Percentiles rank a stretch among this genome's conserved stretches.
phyloP scores from a whole-genome alignment of 1,140 invertebrate species.

The Drosophila sp. region DNA sequence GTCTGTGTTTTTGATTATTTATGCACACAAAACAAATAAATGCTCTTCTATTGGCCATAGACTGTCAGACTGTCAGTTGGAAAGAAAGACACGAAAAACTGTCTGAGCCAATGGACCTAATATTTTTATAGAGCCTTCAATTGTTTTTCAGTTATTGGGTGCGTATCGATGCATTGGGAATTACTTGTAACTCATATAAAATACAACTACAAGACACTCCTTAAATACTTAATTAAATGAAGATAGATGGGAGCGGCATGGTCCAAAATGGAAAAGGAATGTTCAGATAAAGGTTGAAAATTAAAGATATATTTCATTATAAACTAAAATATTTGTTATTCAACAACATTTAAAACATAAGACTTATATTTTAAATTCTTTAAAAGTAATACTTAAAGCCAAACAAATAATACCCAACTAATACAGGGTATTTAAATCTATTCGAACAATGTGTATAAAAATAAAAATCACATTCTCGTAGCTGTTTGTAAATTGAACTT shows the following conservation, averaged over 20 bases:
- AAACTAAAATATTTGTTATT: too few species aligned
- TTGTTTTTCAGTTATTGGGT: constrained; percentile 57
- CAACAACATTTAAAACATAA: too few species aligned
- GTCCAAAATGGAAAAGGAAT: too few species aligned
- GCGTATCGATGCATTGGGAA: constrained; percentile 18
- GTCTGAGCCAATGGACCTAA: constrained; percentile 18
- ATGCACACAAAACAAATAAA: constrained; percentile 69
- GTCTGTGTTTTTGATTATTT: constrained; percentile 63
- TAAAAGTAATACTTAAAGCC: too few species aligned
- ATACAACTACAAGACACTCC: too few species aligned
- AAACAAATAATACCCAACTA: background rate
- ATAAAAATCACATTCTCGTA: background rate
- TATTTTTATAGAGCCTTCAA: constrained; percentile 39
- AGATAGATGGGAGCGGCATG: too few species aligned
- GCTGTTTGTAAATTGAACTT: constrained; percentile 3
- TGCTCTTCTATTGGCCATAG: constrained; percentile 43
- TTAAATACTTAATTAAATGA: too few species aligned
- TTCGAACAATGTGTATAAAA: constrained; percentile 13
- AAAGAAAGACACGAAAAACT: background rate
- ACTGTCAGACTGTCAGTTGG: constrained; percentile 23
- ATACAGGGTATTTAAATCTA: background rate
- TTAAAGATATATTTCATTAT: too few species aligned
- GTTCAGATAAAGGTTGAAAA: too few species aligned
- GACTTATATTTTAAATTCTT: too few species aligned
- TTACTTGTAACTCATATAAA: constrained; percentile 5